Base-by-base conservation (phyloP, 2,888 invertebrate species). In the Pelosia muscerda region DNA sequence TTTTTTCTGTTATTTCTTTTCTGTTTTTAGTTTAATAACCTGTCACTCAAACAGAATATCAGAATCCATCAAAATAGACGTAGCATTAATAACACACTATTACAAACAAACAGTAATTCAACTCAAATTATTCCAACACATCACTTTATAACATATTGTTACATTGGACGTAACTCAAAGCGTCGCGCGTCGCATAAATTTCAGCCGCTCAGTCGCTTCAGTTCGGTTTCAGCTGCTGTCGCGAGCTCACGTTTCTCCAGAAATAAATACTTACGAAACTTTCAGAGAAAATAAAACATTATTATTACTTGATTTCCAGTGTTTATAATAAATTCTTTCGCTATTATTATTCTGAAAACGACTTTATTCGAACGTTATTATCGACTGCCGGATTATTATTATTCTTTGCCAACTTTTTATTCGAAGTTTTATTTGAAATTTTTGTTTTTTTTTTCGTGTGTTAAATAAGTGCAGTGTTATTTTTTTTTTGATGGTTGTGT, bases 161-260 rank as follows among this genome's bases (percentile, higher is more conserved):
- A 63, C 31, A 15, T 63, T 28, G 31, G 54, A 56, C 55, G 61
- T 68, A 68, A 69, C 65, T 59, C 34, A 26, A 55, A 72, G 38
- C 42, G 65, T 38, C 38, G 55, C 38, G 63, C 11, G 38, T n/a
- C 63, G 63, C 25, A 38, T 76, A 79, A 73, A 76, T 82, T 85
- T 84, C 85, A 83, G 62, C 42, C 13, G 38, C 31, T 79, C 23
- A 63, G 59, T 79, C 67, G 67, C 59, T 76, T 84, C 89, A 91
- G 90, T 91, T 81, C 78, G 74, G 76, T 84, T 86, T 84, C 86
- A 86, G 88, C 69, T 73, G 76, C 77, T 73, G 71, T 58, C 59
- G 80, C 55, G 84, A 71, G 19, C 70, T 69, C 81, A 86, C 88
- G 88, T 82, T 69, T 34, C 56, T 49, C 62, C 68, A 34, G 60